A percentile compares a stretch with the other conserved stretches of the same genome.
phyloP scores from a whole-genome alignment of 2,797 vertebrate genomes.

The Saxicola maurus region DNA sequence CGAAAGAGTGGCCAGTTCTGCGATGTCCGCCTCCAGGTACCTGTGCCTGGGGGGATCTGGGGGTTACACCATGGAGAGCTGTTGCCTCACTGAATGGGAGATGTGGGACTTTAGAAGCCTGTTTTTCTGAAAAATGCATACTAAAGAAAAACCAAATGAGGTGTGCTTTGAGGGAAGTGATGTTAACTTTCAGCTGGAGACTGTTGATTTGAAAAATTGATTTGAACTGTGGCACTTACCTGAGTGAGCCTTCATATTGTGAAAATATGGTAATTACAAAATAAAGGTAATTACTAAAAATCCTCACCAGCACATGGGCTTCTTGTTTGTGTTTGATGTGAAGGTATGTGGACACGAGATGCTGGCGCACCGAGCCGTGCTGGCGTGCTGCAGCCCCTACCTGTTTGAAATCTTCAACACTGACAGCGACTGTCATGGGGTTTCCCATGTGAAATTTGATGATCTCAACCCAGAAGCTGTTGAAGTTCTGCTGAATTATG shows the following conservation, averaged over 20 bases:
- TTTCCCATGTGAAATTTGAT: slow-evolving; percentile 95
- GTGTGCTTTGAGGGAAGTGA: background rate
- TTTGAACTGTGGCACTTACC: background rate
- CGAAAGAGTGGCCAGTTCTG: slow-evolving; percentile 98
- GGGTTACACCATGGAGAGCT: rapidly evolving
- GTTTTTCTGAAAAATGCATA: background rate
- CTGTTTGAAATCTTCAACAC: slow-evolving; percentile 98
- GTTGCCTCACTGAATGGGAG: background rate
- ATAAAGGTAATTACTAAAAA: background rate
- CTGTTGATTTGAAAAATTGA: background rate
- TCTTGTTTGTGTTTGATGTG: background rate
- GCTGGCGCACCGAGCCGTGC: slow-evolving; percentile 93
- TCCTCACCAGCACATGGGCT: background rate
- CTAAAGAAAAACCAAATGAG: background rate
- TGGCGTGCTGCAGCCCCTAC: slow-evolving; percentile 98
- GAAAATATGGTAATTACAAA: background rate
- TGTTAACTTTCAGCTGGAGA: background rate
- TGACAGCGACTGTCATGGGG: slow-evolving; percentile 88
- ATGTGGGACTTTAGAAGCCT: background rate
- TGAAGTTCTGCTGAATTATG: slow-evolving; percentile 95
- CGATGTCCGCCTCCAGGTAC: slow-evolving; percentile 93
- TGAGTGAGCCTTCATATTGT: background rate
- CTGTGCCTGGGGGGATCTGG: background rate
- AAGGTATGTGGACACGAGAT: slow-evolving; percentile 97
- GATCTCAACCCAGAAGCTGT: slow-evolving; percentile 96